phyloP scores from a whole-genome alignment of 2,888 invertebrate species.

The Pyrrhosoma nymphula region DNA sequence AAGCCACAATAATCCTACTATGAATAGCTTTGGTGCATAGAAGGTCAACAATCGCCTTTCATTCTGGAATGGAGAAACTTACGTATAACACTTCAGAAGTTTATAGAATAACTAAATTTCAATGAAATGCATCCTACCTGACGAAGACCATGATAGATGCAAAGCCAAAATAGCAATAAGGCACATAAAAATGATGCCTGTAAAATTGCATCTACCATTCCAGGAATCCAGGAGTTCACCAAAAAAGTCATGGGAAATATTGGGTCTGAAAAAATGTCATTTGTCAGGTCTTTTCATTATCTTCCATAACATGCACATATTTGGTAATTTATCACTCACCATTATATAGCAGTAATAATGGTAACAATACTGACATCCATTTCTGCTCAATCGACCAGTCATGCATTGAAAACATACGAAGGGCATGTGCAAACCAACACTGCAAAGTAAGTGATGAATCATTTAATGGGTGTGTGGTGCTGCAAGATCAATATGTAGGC shows the following conservation, averaged over 20 bases:
- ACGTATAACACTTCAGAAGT: background rate
- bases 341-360: slow-evolving; percentile 92
- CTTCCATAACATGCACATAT: slow-evolving; percentile 32
- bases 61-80: slow-evolving; percentile 83
- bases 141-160: slow-evolving; percentile 95
- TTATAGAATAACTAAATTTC: background rate
- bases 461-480: background rate
- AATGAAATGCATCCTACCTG: slow-evolving; percentile 82
- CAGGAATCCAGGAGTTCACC: slow-evolving; percentile 92
- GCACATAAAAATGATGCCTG: slow-evolving; percentile 94
- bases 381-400: slow-evolving; percentile 99
- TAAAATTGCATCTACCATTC: slow-evolving; percentile 93
- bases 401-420: slow-evolving; percentile 91
- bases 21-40: slow-evolving; percentile 92
- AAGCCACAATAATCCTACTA: slow-evolving; percentile 92
- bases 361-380: slow-evolving; percentile 94
- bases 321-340: slow-evolving; percentile 82
- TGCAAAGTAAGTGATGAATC: slow-evolving; percentile 77
- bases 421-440: slow-evolving; percentile 95
- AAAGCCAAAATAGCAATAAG: slow-evolving; percentile 95
- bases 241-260: slow-evolving; percentile 95
- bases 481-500: background rate
- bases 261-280: slow-evolving; percentile 86
- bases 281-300: slow-evolving; percentile 7
- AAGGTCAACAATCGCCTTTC: slow-evolving; percentile 92